Conservation (phyloP, 2,888 invertebrate species). For the Dastarcus helophoroides region DNA sequence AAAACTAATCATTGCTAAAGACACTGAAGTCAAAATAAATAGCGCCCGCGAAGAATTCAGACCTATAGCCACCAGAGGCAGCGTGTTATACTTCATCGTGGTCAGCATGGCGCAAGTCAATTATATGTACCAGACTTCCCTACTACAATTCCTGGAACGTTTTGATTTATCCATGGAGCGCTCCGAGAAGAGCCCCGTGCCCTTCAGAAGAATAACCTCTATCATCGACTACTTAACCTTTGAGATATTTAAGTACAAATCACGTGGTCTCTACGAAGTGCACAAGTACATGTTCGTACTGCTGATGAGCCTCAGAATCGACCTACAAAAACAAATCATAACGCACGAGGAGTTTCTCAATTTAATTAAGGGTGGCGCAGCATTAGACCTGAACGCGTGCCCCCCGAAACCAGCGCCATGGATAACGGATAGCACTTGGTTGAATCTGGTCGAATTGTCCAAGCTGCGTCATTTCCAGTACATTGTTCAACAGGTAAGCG, state of each 20-base stretch:
- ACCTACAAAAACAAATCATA: constrained; percentile 57
- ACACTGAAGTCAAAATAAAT: constrained; percentile 76
- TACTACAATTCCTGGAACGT: constrained; percentile 73
- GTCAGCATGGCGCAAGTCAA: constrained; percentile 83
- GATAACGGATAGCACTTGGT: constrained; percentile 79
- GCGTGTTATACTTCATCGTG: constrained; percentile 75
- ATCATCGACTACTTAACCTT: constrained; percentile 76
- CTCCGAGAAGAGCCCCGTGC: constrained; percentile 53
- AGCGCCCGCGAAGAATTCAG: constrained; percentile 74
- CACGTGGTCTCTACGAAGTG: constrained; percentile 70
- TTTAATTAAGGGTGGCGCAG: constrained; percentile 65
- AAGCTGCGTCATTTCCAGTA: constrained; percentile 52
- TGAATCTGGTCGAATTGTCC: constrained; percentile 71
- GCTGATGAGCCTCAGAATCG: constrained; percentile 70
- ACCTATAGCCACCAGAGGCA: constrained; percentile 73
- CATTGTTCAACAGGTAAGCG: constrained; percentile 47
- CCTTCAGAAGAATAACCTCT: constrained; percentile 50
- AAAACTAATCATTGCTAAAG: constrained; percentile 64
- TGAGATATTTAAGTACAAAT: constrained; percentile 70
- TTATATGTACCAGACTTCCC: constrained; percentile 81
- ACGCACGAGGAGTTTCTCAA: constrained; percentile 71
- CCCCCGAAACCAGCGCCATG: constrained; percentile 70
- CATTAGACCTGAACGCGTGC: constrained; percentile 71
- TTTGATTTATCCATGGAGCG: constrained; percentile 73
- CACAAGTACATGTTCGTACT: constrained; percentile 79